These are phyloP conservation scores for Thermophis baileyi DNA, from an alignment of 2,113 vertebrate genomes.

Conservation along the genomic window DNA sequence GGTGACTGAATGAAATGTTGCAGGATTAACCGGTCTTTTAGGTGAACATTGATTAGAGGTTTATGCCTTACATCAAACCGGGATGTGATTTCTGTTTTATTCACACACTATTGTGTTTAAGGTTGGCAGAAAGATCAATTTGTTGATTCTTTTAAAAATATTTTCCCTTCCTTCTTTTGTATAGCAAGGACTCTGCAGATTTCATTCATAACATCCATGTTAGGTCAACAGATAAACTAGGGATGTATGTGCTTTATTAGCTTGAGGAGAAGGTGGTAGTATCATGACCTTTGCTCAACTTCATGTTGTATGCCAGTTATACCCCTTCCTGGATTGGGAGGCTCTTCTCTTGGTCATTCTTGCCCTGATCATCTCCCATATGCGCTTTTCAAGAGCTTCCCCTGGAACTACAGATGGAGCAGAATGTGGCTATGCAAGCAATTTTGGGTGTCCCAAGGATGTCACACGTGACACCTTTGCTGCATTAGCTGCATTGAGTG, in stretches of 20 bases:
- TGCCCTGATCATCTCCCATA: not conserved
- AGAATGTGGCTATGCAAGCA: not conserved
- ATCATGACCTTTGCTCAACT: not conserved
- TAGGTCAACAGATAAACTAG: not conserved
- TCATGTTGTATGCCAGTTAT: not conserved
- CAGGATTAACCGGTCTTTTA: not conserved
- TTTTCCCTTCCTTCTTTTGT: not conserved
- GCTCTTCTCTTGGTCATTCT: not conserved
- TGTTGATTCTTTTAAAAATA: not conserved
- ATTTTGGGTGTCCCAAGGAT: not conserved
- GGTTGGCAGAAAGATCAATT: not conserved
- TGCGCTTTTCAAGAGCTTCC: not conserved
- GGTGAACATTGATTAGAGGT: not conserved
- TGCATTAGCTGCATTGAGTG: not conserved
- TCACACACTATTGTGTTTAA: not conserved
- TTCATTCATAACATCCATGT: not conserved
- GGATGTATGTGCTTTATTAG: not conserved
- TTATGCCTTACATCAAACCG: not conserved
- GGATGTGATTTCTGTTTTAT: constrained; percentile 4
- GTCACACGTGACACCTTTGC: not conserved
- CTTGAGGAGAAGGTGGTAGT: not conserved
- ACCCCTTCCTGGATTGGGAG: not conserved
- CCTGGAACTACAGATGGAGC: not conserved
- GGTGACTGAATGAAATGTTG: not conserved
- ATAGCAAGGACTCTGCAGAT: not conserved